phyloP scores from a whole-genome alignment of 2,888 invertebrate species.

The Brachyptera putata region DNA sequence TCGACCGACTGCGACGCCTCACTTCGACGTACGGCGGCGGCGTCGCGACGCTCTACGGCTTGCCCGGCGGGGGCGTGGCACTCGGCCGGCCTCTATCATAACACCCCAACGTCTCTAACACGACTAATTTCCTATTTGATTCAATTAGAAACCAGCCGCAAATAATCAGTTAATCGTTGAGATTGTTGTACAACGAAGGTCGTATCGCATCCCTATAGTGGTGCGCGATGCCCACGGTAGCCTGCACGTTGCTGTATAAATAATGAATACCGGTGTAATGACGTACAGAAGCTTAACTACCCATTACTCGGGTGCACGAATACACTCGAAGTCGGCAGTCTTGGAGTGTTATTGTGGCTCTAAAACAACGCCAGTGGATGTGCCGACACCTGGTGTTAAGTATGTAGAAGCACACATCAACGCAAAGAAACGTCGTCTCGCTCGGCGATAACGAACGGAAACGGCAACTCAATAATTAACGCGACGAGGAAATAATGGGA shows the following conservation, averaged over 20 bases:
- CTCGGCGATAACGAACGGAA: no score
- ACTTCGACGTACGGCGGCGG: conserved; percentile 28
- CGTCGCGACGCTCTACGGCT: conserved; percentile 32
- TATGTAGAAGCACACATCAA: no score
- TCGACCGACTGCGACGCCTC: conserved; percentile 27
- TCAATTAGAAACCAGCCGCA: conserved; percentile 10
- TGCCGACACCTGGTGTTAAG: conserved; percentile 6
- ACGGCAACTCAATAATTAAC: no score
- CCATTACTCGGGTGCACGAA: no score
- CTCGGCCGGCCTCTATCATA: not conserved
- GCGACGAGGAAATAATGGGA: no score
- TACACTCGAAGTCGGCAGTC: no score
- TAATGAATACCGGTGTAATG: not conserved
- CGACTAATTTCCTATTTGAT: conserved; percentile 15
- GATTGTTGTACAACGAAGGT: not conserved
- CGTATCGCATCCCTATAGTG: no score
- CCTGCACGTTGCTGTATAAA: no score
- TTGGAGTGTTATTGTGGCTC: conserved; percentile 16
- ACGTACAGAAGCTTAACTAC: no score
- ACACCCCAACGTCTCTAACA: not conserved
- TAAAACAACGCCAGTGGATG: not conserved
- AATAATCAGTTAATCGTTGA: conserved; percentile 8
- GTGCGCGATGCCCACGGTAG: no score
- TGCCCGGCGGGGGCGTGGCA: conserved; percentile 46
- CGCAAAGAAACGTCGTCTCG: no score